phyloP scores from a whole-genome alignment of 2,113 vertebrate genomes.

The Chaetodon trifascialis region DNA sequence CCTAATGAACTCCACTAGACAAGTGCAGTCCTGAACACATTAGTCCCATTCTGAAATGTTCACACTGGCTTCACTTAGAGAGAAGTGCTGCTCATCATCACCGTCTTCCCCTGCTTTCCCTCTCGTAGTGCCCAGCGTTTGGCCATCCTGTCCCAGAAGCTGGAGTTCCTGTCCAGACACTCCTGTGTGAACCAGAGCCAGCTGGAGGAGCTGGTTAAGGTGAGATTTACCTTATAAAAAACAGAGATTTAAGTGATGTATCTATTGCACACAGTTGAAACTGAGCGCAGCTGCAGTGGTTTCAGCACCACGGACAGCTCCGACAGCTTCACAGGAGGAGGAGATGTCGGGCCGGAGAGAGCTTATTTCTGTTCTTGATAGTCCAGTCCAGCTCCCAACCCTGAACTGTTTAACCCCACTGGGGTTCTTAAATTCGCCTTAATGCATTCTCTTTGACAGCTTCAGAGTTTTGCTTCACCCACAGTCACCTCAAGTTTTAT shows the following conservation, averaged over 20 bases:
- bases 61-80: too few species aligned
- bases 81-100: neutral
- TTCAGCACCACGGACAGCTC: conserved; percentile 79
- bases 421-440: neutral
- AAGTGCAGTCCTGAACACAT: too few species aligned
- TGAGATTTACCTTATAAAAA: conserved; percentile 61
- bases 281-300: neutral
- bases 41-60: too few species aligned
- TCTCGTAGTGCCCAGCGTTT: conserved; percentile 86
- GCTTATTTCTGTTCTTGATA: neutral
- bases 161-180: conserved; percentile 91
- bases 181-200: conserved; percentile 93
- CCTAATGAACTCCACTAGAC: too few species aligned
- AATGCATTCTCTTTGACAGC: neutral
- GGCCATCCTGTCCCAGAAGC: conserved; percentile 93
- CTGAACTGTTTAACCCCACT: neutral
- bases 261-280: neutral
- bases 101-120: neutral
- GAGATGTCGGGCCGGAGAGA: neutral
- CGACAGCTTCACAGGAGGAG: neutral
- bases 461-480: neutral
- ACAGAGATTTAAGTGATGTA: neutral
- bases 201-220: conserved; percentile 95
- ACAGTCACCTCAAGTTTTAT: conserved; percentile 1
- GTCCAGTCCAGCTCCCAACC: neutral